Evolutionary conservation across 2,888 invertebrate genomes (phyloP), one percentile per base, ranked within the genome.

Genomic region (Corythucha ciliata): DNA sequence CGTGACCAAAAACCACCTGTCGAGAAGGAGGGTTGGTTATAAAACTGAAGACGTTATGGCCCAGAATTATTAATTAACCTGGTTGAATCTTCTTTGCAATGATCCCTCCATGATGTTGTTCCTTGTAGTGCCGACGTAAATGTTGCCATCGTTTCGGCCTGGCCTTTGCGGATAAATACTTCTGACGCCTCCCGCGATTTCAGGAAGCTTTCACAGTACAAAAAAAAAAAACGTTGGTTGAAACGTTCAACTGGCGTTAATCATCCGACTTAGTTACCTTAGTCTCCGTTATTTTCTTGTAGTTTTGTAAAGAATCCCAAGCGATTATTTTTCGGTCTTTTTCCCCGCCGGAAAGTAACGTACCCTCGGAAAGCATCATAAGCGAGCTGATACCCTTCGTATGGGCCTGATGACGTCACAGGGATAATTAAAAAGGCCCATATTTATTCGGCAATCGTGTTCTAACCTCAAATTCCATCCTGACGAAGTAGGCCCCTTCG

Each of bases 71-170:
- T 7, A 22, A 42, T 21, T 56, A 63, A 81, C 78, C 70, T 83
- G 82, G 63, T 85, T 86, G 67, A 93, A 93, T 64, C 89, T 76
- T 58, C 90, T 75, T 65, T 91, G 90, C 48, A 92, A 68, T 0
- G 90, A 90, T 5, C 93, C 92, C 67, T 92, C 91, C 64, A 92
- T 72, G 39, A 93, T 84, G 62, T 88, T 86, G 64, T 91, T 91
- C 57, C 81, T 78, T 2, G 87, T 87, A 3, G 92, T 93, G 7
- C 91, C 92, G 1, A 92, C 85, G 65, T 88, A 93, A 58, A 93
- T 80, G 64, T 87, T 87, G 5, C 90, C 90, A 65, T 92, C 92
- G 61, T 88, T 84, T 59, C 88, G 75, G 0, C 88, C 88, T 0
- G 87, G 86, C 55, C 87, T 74, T 69, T 89, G 89, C 1, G 90